phyloP scores from a whole-genome alignment of 1,140 invertebrate species.

The Magallana ariakensis region DNA sequence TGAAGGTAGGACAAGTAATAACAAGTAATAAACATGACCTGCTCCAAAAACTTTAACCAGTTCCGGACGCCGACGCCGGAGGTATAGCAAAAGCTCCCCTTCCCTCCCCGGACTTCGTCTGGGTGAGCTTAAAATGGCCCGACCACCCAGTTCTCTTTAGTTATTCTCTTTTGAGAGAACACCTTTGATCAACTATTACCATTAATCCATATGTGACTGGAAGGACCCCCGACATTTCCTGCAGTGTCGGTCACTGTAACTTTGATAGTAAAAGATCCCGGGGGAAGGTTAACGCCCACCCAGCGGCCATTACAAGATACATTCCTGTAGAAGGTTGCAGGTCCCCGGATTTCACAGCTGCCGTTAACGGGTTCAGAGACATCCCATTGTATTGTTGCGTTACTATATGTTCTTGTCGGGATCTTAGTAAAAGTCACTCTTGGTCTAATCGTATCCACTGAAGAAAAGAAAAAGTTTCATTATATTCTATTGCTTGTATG shows the following conservation, averaged over 20 bases:
- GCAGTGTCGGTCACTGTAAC: background rate
- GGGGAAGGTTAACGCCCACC: background rate
- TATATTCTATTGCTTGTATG: too few relatives aligned
- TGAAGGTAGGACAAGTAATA: too few relatives aligned
- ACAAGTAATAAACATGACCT: too few relatives aligned
- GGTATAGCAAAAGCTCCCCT: too few relatives aligned
- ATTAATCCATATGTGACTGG: background rate
- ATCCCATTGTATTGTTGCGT: background rate
- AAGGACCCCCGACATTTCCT: background rate
- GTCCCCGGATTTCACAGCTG: background rate
- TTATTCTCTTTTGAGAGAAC: too few relatives aligned
- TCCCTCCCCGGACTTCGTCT: too few relatives aligned
- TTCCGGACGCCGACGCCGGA: too few relatives aligned
- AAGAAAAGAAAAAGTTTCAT: background rate
- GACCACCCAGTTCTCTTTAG: too few relatives aligned
- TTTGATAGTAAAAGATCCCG: background rate
- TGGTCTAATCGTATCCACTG: constrained; percentile 16
- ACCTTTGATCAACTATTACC: background rate
- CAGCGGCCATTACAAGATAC: background rate
- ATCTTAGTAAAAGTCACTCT: background rate
- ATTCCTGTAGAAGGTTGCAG: background rate
- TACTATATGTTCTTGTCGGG: background rate
- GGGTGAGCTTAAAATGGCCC: too few relatives aligned
- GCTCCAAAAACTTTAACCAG: too few relatives aligned
- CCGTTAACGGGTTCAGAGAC: background rate